Percentiles rank a stretch among this genome's conserved stretches.
phyloP scores from a whole-genome alignment of 2,797 vertebrate genomes.

The Halcyon chelicuti region DNA sequence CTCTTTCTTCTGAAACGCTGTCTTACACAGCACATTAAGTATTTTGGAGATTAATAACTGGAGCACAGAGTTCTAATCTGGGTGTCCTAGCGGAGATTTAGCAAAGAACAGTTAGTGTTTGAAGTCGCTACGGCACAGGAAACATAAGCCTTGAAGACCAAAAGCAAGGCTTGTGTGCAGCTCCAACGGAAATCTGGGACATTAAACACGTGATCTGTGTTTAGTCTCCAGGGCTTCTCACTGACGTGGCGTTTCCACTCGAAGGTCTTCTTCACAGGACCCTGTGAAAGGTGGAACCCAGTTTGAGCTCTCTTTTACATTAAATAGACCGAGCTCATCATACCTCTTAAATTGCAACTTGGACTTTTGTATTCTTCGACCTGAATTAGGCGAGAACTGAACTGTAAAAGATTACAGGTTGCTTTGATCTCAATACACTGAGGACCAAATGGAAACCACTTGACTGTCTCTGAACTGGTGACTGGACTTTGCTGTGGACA shows the following conservation, averaged over 20 bases:
- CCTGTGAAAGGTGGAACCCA: conserved; percentile 40
- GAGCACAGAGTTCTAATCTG: conserved; percentile 54
- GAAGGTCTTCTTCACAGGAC: neutral
- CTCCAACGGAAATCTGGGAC: conserved; percentile 45
- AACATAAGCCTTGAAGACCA: conserved; percentile 34
- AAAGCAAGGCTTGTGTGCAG: neutral
- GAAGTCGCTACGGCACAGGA: conserved; percentile 26
- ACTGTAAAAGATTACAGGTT: neutral
- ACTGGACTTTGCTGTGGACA: neutral
- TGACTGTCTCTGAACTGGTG: neutral
- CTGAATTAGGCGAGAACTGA: neutral
- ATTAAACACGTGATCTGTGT: neutral
- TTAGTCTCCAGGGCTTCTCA: conserved; percentile 42
- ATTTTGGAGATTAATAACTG: conserved; percentile 48
- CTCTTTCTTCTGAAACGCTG: conserved; percentile 21
- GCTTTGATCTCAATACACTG: neutral
- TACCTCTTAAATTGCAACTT: neutral
- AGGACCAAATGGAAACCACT: neutral
- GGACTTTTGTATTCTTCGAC: neutral
- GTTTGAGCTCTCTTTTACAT: conserved; percentile 21
- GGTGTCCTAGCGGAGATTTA: conserved; percentile 46
- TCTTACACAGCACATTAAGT: conserved; percentile 38
- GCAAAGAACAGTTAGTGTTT: neutral
- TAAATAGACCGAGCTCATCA: conserved; percentile 29
- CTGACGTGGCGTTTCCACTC: conserved; percentile 38